phyloP scores from a whole-genome alignment of 1,140 invertebrate genomes.

The Heliconius hermathena region DNA sequence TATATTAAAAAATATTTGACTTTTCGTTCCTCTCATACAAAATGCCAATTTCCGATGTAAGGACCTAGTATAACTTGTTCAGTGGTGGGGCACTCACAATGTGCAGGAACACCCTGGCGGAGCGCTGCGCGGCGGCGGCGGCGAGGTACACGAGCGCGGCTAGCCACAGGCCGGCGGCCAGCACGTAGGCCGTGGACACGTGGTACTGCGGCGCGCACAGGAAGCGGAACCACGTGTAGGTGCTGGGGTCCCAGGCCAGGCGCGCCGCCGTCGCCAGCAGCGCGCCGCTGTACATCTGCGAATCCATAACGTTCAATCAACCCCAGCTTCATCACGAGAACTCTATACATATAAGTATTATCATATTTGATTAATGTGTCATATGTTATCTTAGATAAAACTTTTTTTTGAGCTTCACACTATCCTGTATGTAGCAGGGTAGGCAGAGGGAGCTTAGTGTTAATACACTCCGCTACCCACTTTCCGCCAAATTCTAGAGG shows the following conservation, averaged over 20 bases:
- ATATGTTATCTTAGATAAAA: neutral
- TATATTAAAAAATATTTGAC: too few species aligned
- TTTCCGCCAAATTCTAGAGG: too few species aligned
- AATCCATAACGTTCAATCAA: too few species aligned
- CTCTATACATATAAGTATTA: neutral
- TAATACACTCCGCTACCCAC: too few species aligned
- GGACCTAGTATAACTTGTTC: too few species aligned
- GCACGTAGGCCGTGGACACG: slow-evolving; percentile 66
- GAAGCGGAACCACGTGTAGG: slow-evolving; percentile 75
- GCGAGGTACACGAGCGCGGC: slow-evolving; percentile 70
- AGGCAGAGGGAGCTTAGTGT: too few species aligned
- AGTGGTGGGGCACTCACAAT: slow-evolving; percentile 41
- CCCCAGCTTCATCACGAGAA: too few species aligned
- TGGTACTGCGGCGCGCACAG: slow-evolving; percentile 74
- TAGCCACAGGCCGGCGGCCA: slow-evolving; percentile 68
- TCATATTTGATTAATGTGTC: neutral
- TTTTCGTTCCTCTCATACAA: too few species aligned
- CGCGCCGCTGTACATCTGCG: slow-evolving; percentile 76
- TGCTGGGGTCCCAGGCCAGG: slow-evolving; percentile 77
- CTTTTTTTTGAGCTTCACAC: too few species aligned
- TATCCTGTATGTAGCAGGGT: too few species aligned
- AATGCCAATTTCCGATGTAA: too few species aligned
- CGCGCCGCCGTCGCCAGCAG: slow-evolving; percentile 75
- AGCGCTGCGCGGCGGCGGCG: slow-evolving; percentile 50
- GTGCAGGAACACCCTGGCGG: slow-evolving; percentile 45